Conservation (phyloP, 1,140 invertebrate genomes). For the Chironomus striatipennis region DNA sequence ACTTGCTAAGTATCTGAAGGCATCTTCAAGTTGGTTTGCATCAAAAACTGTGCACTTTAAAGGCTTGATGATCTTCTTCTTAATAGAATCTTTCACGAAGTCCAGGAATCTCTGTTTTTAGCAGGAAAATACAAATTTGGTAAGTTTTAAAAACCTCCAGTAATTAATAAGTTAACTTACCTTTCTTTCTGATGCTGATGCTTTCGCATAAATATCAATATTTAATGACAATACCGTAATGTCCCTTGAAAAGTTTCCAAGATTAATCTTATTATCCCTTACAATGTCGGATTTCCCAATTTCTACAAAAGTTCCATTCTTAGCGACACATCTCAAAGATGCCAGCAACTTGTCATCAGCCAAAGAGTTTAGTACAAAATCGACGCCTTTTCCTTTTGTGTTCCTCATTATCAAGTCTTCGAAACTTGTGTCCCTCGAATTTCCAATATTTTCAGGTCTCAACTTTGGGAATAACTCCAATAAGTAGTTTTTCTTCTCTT, state of each 20-base stretch:
- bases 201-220: too few relatives aligned
- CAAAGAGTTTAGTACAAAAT: conserved; percentile 55
- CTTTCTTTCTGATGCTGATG: too few relatives aligned
- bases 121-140: too few relatives aligned
- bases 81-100: conserved; percentile 45
- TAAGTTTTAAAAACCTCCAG: too few relatives aligned
- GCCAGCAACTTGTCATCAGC: conserved; percentile 46
- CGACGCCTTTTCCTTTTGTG: conserved; percentile 42
- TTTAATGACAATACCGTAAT: not conserved
- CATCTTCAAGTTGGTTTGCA: conserved; percentile 47
- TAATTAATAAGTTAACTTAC: too few relatives aligned
- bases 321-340: conserved; percentile 45
- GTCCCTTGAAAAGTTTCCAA: not conserved
- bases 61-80: conserved; percentile 44
- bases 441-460: conserved; percentile 40
- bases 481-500: conserved; percentile 39
- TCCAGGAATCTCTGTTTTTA: not conserved
- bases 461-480: conserved; percentile 35
- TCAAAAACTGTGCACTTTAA: conserved; percentile 47
- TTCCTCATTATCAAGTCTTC: conserved; percentile 45
- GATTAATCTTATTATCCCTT: conserved; percentile 44
- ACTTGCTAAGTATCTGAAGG: conserved; percentile 62
- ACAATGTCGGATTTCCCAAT: conserved; percentile 63
- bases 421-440: conserved; percentile 47
- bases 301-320: conserved; percentile 59